Evolutionary conservation across 2,797 vertebrate genomes (phyloP).

Genomic region (Sorex maritimensis): DNA sequence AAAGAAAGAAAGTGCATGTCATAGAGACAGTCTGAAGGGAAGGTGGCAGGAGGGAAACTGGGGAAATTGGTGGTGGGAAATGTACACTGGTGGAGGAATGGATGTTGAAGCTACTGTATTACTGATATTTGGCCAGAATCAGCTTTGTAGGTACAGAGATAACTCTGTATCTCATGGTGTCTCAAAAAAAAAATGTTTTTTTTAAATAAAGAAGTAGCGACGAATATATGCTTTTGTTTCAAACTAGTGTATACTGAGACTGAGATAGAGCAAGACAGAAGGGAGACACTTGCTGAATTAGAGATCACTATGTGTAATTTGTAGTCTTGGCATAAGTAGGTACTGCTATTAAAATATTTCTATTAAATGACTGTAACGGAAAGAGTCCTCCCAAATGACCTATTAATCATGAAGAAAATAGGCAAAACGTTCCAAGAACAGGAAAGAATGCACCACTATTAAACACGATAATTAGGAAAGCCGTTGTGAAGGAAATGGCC

Average conservation of each 20-base stretch:
- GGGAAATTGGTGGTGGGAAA: too few species aligned
- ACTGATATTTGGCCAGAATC: too few species aligned
- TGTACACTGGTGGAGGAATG: too few species aligned
- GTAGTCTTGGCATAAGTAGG: slow-evolving; percentile 50
- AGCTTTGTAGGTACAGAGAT: too few species aligned
- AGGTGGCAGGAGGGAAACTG: too few species aligned
- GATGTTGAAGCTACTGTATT: too few species aligned
- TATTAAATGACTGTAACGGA: neutral
- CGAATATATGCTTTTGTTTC: neutral
- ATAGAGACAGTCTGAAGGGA: too few species aligned
- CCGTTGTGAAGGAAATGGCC: neutral
- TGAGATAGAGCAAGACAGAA: slow-evolving; percentile 17
- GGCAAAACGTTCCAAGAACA: neutral
- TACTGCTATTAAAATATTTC: slow-evolving; percentile 22
- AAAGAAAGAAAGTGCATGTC: too few species aligned
- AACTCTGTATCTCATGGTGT: too few species aligned
- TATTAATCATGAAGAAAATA: slow-evolving; percentile 22
- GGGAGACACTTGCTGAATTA: slow-evolving; percentile 30
- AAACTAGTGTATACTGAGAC: neutral
- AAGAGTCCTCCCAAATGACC: neutral
- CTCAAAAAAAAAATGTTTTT: too few species aligned
- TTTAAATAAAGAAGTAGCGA: neutral
- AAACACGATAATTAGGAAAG: slow-evolving; percentile 36
- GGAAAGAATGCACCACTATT: slow-evolving; percentile 24
- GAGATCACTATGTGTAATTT: neutral